These are phyloP conservation scores for Aurelia sp. DNA, from an alignment of 30 jellyfish, hydroid and myxozoan genomes.

Conservation along the genomic window DNA sequence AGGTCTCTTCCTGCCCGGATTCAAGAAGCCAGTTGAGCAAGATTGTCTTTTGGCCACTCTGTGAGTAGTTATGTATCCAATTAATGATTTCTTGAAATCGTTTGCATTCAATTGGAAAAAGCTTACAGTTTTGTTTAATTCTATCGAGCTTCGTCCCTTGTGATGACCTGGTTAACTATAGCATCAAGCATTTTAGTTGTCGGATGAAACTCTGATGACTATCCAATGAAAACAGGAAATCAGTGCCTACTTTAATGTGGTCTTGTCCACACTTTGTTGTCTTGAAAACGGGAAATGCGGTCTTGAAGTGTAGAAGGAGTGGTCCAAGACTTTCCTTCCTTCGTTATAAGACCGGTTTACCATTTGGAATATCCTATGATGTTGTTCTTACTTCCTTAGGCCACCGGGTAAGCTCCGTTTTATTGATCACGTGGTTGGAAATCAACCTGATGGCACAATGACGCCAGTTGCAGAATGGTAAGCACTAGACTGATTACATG, in stretches of 20 bases:
- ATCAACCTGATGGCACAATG: slow-evolving; percentile 89
- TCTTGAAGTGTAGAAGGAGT: too few relatives aligned
- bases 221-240: too few relatives aligned
- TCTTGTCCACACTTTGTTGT: too few relatives aligned
- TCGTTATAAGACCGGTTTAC: too few relatives aligned
- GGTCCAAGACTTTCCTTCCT: too few relatives aligned
- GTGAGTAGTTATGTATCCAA: slow-evolving; percentile 49
- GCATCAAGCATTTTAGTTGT: too few relatives aligned
- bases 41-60: slow-evolving; percentile 74
- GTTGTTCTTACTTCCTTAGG: slow-evolving; percentile 14
- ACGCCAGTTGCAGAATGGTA: slow-evolving; percentile 89
- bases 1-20: slow-evolving; percentile 93
- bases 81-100: background rate
- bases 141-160: too few relatives aligned
- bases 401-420: slow-evolving; percentile 71
- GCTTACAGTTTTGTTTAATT: too few relatives aligned
- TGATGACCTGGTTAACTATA: too few relatives aligned
- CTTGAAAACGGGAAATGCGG: too few relatives aligned
- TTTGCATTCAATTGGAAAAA: background rate
- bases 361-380: background rate
- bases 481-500: background rate
- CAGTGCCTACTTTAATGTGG: too few relatives aligned
- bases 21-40: slow-evolving; percentile 48
- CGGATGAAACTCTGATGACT: too few relatives aligned
- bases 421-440: slow-evolving; percentile 94